Evolutionary conservation across 2,888 invertebrate genomes (phyloP).

Genomic region (Anticlea derivata): DNA sequence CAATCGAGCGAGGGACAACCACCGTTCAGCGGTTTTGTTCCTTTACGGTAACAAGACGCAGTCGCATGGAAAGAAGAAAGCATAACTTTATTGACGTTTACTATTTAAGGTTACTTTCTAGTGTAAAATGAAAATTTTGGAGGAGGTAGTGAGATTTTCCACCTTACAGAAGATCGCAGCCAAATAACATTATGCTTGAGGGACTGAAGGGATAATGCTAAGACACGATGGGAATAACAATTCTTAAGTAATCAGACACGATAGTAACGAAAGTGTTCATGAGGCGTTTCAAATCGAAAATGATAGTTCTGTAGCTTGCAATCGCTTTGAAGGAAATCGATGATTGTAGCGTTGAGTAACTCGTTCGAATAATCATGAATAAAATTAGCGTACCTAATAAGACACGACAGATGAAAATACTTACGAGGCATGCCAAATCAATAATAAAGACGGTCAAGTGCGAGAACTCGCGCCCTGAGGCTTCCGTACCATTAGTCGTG

Average conservation of each 20-base stretch:
- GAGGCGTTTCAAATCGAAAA: conserved; percentile 25
- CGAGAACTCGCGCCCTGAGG: too few species aligned
- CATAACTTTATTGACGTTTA: conserved; percentile 1
- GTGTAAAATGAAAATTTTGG: too few species aligned
- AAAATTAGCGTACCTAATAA: conserved; percentile 21
- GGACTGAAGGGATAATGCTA: conserved; percentile 17
- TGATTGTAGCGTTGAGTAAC: conserved; percentile 15
- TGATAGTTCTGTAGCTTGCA: conserved; percentile 16
- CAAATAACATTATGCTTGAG: conserved; percentile 24
- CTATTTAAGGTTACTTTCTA: too few species aligned
- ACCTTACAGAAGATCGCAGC: too few species aligned
- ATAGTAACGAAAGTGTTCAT: conserved; percentile 17
- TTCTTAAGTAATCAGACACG: conserved; percentile 14
- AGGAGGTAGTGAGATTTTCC: too few species aligned
- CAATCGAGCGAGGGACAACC: conserved; percentile 26
- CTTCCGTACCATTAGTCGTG: too few species aligned
- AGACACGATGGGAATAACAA: conserved; percentile 25
- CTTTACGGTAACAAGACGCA: conserved; percentile 23
- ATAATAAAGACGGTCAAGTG: conserved; percentile 5
- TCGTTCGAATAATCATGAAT: conserved; percentile 13
- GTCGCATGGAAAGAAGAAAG: conserved; percentile 12
- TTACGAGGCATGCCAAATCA: conserved; percentile 13
- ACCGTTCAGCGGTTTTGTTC: conserved; percentile 19
- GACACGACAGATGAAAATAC: conserved; percentile 16
- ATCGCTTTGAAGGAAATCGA: conserved; percentile 14